phyloP scores from a whole-genome alignment of 2,888 invertebrate species.

The Drosophila anomalipes region DNA sequence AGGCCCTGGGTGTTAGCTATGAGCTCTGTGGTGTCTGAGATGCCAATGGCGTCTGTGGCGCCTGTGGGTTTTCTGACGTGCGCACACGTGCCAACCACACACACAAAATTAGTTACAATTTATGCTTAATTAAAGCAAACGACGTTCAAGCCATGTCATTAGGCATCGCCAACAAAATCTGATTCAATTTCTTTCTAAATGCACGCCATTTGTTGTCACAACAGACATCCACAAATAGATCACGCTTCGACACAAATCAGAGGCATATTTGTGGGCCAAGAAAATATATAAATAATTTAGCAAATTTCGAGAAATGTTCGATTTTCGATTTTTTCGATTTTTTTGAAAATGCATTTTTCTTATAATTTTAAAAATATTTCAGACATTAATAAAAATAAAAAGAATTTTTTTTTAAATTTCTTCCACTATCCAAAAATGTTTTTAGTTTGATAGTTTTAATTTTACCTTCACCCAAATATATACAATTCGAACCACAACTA shows the following conservation, averaged over 20 bases:
- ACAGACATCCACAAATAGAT: conserved; percentile 7
- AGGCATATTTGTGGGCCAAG: not conserved
- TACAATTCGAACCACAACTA: not conserved
- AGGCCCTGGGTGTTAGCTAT: not conserved
- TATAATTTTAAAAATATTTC: not conserved
- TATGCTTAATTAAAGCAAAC: conserved; percentile 58
- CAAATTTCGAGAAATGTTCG: not conserved
- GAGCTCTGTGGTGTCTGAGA: not conserved
- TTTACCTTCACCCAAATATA: not conserved
- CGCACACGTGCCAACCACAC: conserved; percentile 61
- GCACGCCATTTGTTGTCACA: conserved; percentile 29
- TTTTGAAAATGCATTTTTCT: not conserved
- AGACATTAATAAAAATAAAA: not conserved
- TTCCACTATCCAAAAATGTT: rapidly evolving
- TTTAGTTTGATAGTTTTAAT: not conserved
- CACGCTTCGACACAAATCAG: conserved; percentile 17
- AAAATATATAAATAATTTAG: not conserved
- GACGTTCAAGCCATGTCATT: conserved; percentile 12
- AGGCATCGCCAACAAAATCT: conserved; percentile 27
- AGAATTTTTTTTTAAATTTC: not conserved
- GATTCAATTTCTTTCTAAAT: conserved; percentile 37
- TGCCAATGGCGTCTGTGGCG: not conserved
- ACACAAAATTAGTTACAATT: conserved; percentile 52
- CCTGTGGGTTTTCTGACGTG: conserved; percentile 2
- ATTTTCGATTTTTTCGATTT: not conserved